Base-by-base conservation (phyloP, 2,888 invertebrate species). In the Cistogaster globosa region DNA sequence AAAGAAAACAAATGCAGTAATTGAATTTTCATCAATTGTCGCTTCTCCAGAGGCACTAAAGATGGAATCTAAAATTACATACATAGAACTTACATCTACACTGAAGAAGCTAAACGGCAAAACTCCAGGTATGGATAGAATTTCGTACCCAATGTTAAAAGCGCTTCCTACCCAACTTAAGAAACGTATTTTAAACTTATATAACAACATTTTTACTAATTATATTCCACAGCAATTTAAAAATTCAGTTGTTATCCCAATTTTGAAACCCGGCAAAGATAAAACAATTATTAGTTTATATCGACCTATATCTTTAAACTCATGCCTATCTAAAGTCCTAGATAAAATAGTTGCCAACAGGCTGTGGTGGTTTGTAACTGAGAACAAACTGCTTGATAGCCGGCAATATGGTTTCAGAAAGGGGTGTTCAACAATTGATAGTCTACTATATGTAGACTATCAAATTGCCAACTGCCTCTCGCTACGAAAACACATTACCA, bases 241-340 rank as follows among this genome's bases (percentile, higher is more conserved):
- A 38, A 38, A 6, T 38, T 11, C 9, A 8, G 38, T 38, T 38
- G 38, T 38, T 4, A 38, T 38, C 8, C 12, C 38, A 11, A 6
- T 11, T 38, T 12, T 38, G 38, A 12, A 38, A 6, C 38, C 38
- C 38, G 38, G 38, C 2, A 38, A 38, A 38, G 8, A 38, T 9
- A 78, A 78, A 48, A 45, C 45, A 60, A 8, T 9, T 7, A 7
- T 36, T 18, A 77, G 26, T 8, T 81, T 75, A 7, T 83, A 86
- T 67, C 62, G 86, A 22, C 87, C 86, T 36, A 85, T 85, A n/a
- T 80, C 80, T 2, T 48, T 83, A 3, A 81, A 68, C 16, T 53
- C 68, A n/a, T 75, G 51, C 26, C 20, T 36, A 20, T 55, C 75
- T 16, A 82, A 82, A 22, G 20, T 68, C 0, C 32, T 69, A 16